Evolutionary conservation across 2,113 vertebrate genomes (phyloP), one percentile per base, ranked within the genome.

Genomic region (Neogale vison): DNA sequence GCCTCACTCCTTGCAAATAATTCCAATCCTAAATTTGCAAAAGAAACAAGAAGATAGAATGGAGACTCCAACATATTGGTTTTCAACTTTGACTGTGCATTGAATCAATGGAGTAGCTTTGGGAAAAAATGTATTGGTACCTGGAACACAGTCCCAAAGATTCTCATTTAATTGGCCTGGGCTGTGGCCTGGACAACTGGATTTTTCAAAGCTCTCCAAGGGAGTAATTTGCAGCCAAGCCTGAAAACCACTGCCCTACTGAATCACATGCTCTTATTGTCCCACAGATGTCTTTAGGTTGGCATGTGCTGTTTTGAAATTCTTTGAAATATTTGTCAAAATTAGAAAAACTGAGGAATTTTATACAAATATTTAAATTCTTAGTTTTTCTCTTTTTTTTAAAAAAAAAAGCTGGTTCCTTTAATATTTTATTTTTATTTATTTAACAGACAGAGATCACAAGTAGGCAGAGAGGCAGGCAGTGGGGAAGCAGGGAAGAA

Each of bases 261-360:
- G 36, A 52, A 63, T 36, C 39, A 50, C 21, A 36, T 15, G 63
- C 8, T 86, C 57, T 83, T 83, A 15, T 76, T 90, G 7, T 39
- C 24, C 15, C 34, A 57, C 45, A 90, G 84, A 65, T 52, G n/a
- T 39, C 11, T 47, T 72, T 45, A 57, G 45, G 69, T 39, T 45
- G 63, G 42, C 36, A 36, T 63, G 17, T 3, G 57, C 2, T 88
- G 17, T 76, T 88, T 34, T 59, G 20, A 95, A 87, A 71, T 82
- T 50, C 36, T 52, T 87, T 77, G 42, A 80, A 87, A 83, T 83
- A 84, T 65, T 42, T 95, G 87, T 81, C 36, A 88, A 45, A 94
- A 29, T 85, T 85, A 96, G 36, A 85, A 93, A 93, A 71, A 91
- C 15, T 69, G 77, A 96, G 61, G 90, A 88, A 57, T 57, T 74